Evolutionary conservation across 2,797 vertebrate species (phyloP).

Genomic region (Xiphophorus birchmanni): DNA sequence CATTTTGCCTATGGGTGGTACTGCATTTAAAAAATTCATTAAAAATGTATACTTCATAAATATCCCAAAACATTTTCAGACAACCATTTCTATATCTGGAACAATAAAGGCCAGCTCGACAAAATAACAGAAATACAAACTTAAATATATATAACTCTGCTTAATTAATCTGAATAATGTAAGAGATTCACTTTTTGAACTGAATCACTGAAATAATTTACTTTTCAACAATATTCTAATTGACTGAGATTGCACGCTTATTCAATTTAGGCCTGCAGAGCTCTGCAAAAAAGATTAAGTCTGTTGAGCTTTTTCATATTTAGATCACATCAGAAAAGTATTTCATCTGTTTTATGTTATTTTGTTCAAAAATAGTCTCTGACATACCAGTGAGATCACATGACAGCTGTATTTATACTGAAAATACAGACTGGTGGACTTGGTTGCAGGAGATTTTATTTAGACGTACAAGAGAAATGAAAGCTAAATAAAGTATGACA

Average conservation of each 20-base stretch:
- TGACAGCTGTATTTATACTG: not conserved
- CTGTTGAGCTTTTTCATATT: conserved; percentile 2
- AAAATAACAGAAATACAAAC: conserved; percentile 1
- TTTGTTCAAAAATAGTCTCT: not conserved
- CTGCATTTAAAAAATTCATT: not conserved
- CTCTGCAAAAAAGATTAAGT: not conserved
- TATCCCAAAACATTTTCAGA: not conserved
- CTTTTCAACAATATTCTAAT: not conserved
- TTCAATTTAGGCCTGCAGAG: not conserved
- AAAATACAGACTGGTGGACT: not conserved
- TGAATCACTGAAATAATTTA: not conserved
- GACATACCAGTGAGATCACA: not conserved
- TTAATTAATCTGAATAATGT: not conserved
- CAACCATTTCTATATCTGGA: not conserved
- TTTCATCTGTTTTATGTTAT: not conserved
- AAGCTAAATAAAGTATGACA: not conserved
- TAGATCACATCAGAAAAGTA: not conserved
- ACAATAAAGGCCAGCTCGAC: not conserved
- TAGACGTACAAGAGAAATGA: not conserved
- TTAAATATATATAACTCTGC: not conserved
- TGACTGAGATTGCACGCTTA: not conserved
- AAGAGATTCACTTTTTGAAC: not conserved
- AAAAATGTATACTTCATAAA: not conserved
- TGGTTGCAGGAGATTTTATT: not conserved
- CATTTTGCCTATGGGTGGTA: too few relatives aligned